Base-by-base conservation (phyloP, 2,888 invertebrate species). In the Tricholauxania praeusta region DNA sequence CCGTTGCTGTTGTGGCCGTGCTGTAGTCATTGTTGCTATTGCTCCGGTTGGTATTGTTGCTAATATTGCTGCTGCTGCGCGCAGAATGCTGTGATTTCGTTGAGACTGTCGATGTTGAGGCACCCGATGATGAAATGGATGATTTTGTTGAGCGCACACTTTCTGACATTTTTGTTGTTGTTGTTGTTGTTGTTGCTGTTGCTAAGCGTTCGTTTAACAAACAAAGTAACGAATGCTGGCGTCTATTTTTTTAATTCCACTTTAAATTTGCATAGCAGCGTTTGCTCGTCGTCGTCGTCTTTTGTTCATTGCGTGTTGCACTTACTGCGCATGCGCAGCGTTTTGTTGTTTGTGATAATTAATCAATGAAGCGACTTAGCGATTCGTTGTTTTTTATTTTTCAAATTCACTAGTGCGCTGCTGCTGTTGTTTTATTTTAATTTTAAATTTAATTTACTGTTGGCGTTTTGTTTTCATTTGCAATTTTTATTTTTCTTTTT, bases 121-220 rank as follows among this genome's bases (percentile, higher is more conserved):
- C 71, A 71, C 60, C 57, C 28, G 74, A 22, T 53, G 72, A 74
- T 77, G 80, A 80, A 52, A 79, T 80, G 66, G 77, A 75, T 14
- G 78, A 78, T 69, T 78, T 84, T 67, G 79, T 79, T 32, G 78
- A 79, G 62, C 83, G 80, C 68, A 82, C 78, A 77, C 81, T 85
- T 78, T 86, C 84, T 73, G 86, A 84, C 86, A 86, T 86, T 75
- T 76, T 81, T 74, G 57, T 39, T 15, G 47, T 63, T 51, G 15
- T 53, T n/a, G n/a, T 15, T 6, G 52, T 68, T 57, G 22, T 15
- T 59, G 17, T 39, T 39, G 39, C 2, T 39, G 6, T 10, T 39
- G 10, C 10, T 2, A 39, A 39, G 39, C 39, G 39, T 39, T 39
- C 10, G 39, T 39, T 39, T 39, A 39, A 39, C 39, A 39, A 39